phyloP scores from a whole-genome alignment of 1,140 invertebrate species.

The Heliothis subflexa region DNA sequence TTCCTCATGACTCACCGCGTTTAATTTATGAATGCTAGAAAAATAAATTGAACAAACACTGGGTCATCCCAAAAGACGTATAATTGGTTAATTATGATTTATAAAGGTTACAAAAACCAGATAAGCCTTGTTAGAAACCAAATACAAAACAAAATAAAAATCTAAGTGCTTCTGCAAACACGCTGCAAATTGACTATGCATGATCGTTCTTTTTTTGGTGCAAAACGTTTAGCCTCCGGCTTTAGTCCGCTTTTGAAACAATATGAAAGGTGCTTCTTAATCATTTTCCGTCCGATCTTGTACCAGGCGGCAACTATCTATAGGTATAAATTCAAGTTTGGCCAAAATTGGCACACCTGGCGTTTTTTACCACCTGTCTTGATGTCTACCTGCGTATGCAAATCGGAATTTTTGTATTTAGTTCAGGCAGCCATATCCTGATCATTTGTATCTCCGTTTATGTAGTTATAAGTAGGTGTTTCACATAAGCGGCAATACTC shows the following conservation, averaged over 20 bases:
- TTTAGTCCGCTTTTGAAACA: conserved; percentile 29
- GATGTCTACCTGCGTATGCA: conserved; percentile 15
- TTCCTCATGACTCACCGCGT: no score
- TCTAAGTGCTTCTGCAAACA: conserved; percentile 22
- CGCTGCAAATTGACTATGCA: conserved; percentile 26
- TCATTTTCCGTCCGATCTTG: conserved; percentile 27
- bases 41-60: no score
- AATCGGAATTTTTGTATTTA: conserved; percentile 28
- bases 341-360: conserved; percentile 36
- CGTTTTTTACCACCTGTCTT: conserved; percentile 40
- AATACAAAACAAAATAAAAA: conserved; percentile 6
- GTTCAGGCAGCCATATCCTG: conserved; percentile 8
- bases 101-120: background rate
- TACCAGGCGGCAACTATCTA: conserved; percentile 20
- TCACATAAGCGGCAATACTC: conserved; percentile 14
- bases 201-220: conserved; percentile 12
- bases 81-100: background rate
- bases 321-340: conserved; percentile 29
- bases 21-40: no score
- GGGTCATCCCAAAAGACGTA: no score
- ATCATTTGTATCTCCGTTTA: conserved; percentile 29
- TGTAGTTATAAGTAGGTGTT: conserved; percentile 21
- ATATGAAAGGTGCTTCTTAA: conserved; percentile 40
- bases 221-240: conserved; percentile 25
- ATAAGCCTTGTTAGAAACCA: background rate